Evolutionary conservation across 2,797 vertebrate species (phyloP).

Genomic region (Centropyge bicolor): DNA sequence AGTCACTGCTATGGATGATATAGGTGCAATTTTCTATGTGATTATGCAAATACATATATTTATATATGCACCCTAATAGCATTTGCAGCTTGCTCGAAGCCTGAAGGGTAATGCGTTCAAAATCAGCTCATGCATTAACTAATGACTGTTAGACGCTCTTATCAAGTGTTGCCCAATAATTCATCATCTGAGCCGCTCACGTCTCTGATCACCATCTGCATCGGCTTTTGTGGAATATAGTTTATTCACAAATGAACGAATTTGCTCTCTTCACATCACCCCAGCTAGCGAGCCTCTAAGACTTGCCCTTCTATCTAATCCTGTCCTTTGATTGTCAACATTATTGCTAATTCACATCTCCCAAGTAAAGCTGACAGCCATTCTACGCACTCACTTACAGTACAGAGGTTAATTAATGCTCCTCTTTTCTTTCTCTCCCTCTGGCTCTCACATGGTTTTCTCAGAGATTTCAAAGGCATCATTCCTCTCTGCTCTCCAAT

Average conservation of each 20-base stretch:
- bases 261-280: slow-evolving; percentile 43
- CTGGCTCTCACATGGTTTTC: slow-evolving; percentile 35
- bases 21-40: slow-evolving; percentile 15
- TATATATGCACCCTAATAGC: slow-evolving; percentile 25
- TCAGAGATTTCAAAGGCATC: slow-evolving; percentile 64
- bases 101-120: slow-evolving; percentile 35
- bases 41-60: slow-evolving; percentile 43
- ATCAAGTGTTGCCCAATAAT: slow-evolving; percentile 60
- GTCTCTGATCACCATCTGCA: slow-evolving; percentile 48
- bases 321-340: slow-evolving; percentile 58
- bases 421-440: slow-evolving; percentile 19
- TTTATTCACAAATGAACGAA: slow-evolving; percentile 59
- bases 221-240: slow-evolving; percentile 34
- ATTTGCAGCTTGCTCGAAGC: slow-evolving; percentile 27
- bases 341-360: slow-evolving; percentile 51
- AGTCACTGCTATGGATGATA: slow-evolving; percentile 13
- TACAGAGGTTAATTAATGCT: slow-evolving; percentile 67
- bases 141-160: slow-evolving; percentile 19
- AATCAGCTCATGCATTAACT: slow-evolving; percentile 47
- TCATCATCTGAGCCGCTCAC: slow-evolving; percentile 52
- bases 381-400: slow-evolving; percentile 38
- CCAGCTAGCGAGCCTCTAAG: slow-evolving; percentile 28
- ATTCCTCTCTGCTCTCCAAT: slow-evolving; percentile 44
- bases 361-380: slow-evolving; percentile 61
- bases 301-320: slow-evolving; percentile 56